Evolutionary conservation across 1,140 invertebrate genomes (phyloP).

Genomic region (Metopolophium dirhodum): DNA sequence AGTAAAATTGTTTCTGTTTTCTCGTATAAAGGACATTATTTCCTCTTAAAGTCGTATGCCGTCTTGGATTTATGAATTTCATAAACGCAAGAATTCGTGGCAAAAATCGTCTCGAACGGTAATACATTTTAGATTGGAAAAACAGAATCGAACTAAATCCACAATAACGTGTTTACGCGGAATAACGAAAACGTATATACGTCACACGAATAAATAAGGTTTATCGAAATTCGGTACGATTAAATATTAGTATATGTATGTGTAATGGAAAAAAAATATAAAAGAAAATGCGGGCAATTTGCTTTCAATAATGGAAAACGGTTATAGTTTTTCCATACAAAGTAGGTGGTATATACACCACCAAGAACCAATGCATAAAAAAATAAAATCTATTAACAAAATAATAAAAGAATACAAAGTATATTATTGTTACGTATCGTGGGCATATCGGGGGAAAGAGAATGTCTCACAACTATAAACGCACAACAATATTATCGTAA

Average conservation of each 20-base stretch:
- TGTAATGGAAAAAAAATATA: background rate
- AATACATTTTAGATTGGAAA: background rate
- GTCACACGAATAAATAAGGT: background rate
- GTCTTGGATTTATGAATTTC: background rate
- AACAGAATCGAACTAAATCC: background rate
- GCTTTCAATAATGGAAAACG: background rate
- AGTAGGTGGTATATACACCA: background rate
- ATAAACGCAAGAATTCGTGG: background rate
- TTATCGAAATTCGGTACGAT: slow-evolving; percentile 15
- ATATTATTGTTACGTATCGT: background rate
- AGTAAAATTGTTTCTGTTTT: background rate
- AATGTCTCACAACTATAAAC: background rate
- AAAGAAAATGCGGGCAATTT: background rate
- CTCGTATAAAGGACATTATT: background rate
- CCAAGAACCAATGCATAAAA: background rate
- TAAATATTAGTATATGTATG: background rate
- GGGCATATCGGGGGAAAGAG: background rate
- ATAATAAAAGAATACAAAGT: slow-evolving; percentile 26
- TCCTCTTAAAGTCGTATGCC: background rate
- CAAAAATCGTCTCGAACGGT: background rate
- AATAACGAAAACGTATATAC: background rate
- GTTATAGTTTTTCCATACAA: slow-evolving; percentile 21
- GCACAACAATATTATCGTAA: slow-evolving; percentile 1
- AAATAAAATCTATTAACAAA: background rate
- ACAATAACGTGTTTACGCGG: background rate